Conservation (phyloP, 2,888 invertebrate species). For the Melieria crassipennis region DNA sequence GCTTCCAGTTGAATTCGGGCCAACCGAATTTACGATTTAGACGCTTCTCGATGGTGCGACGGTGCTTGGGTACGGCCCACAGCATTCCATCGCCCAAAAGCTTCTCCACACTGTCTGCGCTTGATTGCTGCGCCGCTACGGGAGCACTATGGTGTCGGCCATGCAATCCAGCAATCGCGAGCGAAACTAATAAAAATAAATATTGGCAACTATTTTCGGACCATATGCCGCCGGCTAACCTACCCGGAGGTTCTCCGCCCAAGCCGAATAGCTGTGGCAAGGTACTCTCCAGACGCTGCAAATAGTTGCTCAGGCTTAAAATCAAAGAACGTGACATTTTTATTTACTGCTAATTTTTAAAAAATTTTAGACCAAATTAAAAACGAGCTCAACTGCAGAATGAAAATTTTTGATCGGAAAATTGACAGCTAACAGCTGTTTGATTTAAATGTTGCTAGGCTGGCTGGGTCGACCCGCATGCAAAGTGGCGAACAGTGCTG, state of each 20-base stretch:
- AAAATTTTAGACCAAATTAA: slow-evolving; percentile 16
- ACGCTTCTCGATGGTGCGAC: slow-evolving; percentile 81
- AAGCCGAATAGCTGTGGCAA: slow-evolving; percentile 55
- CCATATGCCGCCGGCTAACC: neutral
- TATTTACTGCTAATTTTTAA: slow-evolving; percentile 6
- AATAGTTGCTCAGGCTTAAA: slow-evolving; percentile 59
- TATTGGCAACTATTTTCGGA: neutral
- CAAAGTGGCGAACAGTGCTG: neutral
- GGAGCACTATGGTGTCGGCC: slow-evolving; percentile 21
- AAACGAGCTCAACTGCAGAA: neutral
- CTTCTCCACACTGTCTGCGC: slow-evolving; percentile 69
- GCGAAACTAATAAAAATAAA: slow-evolving; percentile 31
- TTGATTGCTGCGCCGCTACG: too few relatives aligned
- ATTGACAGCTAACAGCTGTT: slow-evolving; percentile 3
- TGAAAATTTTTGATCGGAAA: too few relatives aligned
- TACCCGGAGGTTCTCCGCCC: slow-evolving; percentile 68
- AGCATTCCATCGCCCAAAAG: slow-evolving; percentile 79
- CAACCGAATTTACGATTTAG: slow-evolving; percentile 77
- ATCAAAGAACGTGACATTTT: slow-evolving; percentile 57
- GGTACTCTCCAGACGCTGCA: slow-evolving; percentile 65
- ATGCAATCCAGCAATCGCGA: slow-evolving; percentile 49
- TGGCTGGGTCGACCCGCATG: too few relatives aligned
- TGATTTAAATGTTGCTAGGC: neutral
- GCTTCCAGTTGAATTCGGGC: slow-evolving; percentile 75
- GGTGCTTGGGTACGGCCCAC: slow-evolving; percentile 80